A percentile compares a stretch with the other conserved stretches of the same genome.
phyloP scores from a whole-genome alignment of 2,113 vertebrate genomes.

The Antechinus flavipes region DNA sequence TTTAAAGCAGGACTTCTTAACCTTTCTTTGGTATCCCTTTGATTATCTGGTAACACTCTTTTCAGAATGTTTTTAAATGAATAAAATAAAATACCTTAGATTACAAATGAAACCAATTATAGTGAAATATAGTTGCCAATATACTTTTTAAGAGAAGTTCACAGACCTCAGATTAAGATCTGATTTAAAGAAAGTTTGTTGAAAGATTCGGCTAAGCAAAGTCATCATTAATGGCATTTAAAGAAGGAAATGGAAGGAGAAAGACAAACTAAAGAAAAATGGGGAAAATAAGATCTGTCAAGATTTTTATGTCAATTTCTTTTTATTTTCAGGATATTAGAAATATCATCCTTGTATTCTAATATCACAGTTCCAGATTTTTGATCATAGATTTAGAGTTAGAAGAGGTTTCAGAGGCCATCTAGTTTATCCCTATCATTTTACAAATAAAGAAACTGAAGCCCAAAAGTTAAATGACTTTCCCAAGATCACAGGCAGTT shows the following conservation, averaged over 20 bases:
- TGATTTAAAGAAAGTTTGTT: not conserved
- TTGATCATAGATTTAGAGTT: not conserved
- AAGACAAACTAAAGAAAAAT: not conserved
- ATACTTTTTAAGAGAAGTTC: not conserved
- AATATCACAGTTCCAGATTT: not conserved
- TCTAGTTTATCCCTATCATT: not conserved
- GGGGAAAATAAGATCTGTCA: not conserved
- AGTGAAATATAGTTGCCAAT: not conserved
- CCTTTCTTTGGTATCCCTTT: not conserved
- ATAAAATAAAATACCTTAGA: not conserved
- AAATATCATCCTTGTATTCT: not conserved
- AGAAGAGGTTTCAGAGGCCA: not conserved
- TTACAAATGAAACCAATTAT: not conserved
- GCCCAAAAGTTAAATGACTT: not conserved
- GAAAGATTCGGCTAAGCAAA: not conserved
- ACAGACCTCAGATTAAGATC: not conserved
- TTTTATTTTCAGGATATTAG: not conserved
- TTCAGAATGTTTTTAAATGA: not conserved
- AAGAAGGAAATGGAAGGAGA: not conserved
- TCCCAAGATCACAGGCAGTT: not conserved
- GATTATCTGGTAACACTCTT: not conserved
- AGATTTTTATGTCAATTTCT: not conserved
- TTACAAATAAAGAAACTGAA: too few relatives aligned
- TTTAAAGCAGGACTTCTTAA: not conserved
- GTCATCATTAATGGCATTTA: not conserved